Evolutionary conservation across 1,140 invertebrate species (phyloP), one percentile per base, ranked within the genome.

Genomic region (Drosophila ohnishii): DNA sequence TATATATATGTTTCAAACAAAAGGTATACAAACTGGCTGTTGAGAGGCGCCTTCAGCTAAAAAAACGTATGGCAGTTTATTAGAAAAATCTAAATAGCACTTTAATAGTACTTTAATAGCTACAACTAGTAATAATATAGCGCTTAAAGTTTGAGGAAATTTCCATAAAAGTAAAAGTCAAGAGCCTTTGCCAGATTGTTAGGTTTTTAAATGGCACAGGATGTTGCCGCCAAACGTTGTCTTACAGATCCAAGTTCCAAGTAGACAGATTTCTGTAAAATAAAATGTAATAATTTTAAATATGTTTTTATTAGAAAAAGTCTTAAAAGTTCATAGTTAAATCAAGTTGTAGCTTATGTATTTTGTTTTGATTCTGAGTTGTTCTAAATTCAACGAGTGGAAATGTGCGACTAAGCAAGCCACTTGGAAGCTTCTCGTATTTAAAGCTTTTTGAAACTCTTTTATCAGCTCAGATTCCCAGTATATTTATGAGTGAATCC

Each of bases 401-500:
- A 28, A 22, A 5, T 28, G 9, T 2, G 1, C 25, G 30, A 71
- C 64, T 71, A 35, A 70, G 35, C 28, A 34, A 48, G 19, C 35
- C n/a, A 7, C 28, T 13, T 3, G 1, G 9, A 13, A 13, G 19
- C 2, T 40, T 48, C 50, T 44, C 22, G 30, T 5, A 35, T 37
- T 53, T 65, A 53, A 65, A 30, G 37, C 60, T 42, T 65, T 67
- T 28, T 3, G 5, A 14, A 19, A 19, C 30, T 13, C 19, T 25
- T 28, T 44, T 64, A 64, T 64, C 48, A 32, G 14, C 2, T 34
- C 6, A 1, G 28, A 30, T 32, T 30, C 34, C 63, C 40, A 22
- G 13, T 45, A 47, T 30, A 32, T 64, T 67, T 56, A 70, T 66
- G 60, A 5, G 14, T 14, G 19, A 19, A n/a, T 28, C 19, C 48